Evolutionary conservation across 2,113 vertebrate species (phyloP).

Genomic region (Alexandromys fortis): DNA sequence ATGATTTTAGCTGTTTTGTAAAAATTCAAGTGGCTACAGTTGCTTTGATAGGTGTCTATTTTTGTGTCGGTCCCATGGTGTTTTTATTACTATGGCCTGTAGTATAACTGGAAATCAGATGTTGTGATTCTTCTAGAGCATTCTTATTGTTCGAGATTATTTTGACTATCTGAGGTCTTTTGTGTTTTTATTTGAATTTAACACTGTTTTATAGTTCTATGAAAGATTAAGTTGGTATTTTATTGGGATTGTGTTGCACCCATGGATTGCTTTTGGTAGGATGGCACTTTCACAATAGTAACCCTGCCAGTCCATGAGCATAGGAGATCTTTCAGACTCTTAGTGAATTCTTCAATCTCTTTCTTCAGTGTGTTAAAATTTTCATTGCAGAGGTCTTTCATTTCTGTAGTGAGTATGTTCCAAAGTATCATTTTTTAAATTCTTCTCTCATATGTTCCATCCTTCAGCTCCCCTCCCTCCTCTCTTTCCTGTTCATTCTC

Average conservation of each 20-base stretch:
- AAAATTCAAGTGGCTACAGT: neutral
- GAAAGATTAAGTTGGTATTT: neutral
- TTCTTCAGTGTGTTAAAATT: neutral
- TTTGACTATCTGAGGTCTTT: neutral
- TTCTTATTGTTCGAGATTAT: neutral
- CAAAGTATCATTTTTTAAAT: neutral
- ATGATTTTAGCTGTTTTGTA: neutral
- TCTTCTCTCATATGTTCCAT: no score
- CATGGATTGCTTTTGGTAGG: neutral
- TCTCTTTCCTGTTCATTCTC: no score
- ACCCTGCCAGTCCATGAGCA: no score
- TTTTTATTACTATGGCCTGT: neutral
- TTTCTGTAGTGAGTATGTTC: neutral
- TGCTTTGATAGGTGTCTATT: neutral
- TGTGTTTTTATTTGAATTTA: neutral
- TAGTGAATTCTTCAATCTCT: neutral
- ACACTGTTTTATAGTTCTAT: neutral
- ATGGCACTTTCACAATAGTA: neutral
- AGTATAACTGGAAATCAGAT: neutral
- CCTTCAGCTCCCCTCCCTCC: no score
- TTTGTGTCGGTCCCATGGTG: neutral
- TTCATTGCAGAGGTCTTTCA: neutral
- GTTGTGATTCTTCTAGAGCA: neutral
- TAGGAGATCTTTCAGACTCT: neutral
- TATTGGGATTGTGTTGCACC: neutral